phyloP scores from a whole-genome alignment of 2,888 invertebrate genomes.

The Tachystola acroxantha region DNA sequence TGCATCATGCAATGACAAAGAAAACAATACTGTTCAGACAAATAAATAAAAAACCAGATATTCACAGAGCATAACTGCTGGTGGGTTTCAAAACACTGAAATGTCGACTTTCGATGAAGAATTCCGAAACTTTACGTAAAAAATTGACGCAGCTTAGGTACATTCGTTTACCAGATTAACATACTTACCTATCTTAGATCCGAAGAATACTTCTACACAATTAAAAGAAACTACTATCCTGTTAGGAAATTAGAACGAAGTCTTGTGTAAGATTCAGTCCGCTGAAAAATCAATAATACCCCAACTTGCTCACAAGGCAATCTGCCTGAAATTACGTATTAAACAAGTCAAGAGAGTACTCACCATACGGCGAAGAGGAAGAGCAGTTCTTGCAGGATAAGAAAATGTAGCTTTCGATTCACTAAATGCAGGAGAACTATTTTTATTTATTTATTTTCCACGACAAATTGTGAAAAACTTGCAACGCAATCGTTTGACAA shows the following conservation, averaged over 20 bases:
- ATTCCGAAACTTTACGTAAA: slow-evolving; percentile 17
- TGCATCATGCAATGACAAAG: slow-evolving; percentile 2
- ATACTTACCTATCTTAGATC: slow-evolving; percentile 8
- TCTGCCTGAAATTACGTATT: slow-evolving; percentile 20
- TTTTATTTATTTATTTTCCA: slow-evolving; percentile 45
- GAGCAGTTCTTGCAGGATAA: slow-evolving; percentile 19
- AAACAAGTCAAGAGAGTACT: slow-evolving; percentile 22
- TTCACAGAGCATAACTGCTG: slow-evolving; percentile 33
- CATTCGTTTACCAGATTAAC: not conserved
- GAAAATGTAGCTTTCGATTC: slow-evolving; percentile 16
- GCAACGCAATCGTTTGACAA: not conserved
- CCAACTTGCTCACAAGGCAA: slow-evolving; percentile 15
- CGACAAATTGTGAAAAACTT: slow-evolving; percentile 16
- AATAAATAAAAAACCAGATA: slow-evolving; percentile 34
- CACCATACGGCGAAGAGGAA: slow-evolving; percentile 34
- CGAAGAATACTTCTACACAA: slow-evolving; percentile 1
- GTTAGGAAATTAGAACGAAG: slow-evolving; percentile 8
- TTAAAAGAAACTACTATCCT: slow-evolving; percentile 5
- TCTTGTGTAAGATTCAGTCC: slow-evolving; percentile 11
- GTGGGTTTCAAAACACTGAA: slow-evolving; percentile 46
- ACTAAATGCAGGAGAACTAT: slow-evolving; percentile 28
- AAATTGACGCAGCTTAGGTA: not conserved
- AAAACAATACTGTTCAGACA: slow-evolving; percentile 1
- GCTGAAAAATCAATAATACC: slow-evolving; percentile 45
- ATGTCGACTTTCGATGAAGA: slow-evolving; percentile 29